Evolutionary conservation across 1,140 invertebrate genomes (phyloP).

Genomic region (Hetaerina americana): DNA sequence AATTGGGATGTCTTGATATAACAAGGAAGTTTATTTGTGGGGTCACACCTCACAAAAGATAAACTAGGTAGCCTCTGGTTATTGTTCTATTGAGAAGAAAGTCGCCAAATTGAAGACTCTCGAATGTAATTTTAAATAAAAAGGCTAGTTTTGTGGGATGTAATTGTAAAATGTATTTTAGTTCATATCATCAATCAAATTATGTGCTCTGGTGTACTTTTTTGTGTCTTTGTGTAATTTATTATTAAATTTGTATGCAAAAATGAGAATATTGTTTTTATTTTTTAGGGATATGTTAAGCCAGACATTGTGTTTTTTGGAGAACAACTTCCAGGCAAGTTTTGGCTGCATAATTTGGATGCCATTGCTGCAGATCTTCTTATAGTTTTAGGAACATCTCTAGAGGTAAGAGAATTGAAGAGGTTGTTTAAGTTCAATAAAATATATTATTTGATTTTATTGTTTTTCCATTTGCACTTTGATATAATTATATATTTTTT

Average conservation of each 20-base stretch:
- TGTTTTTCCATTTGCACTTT: no score
- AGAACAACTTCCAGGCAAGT: conserved; percentile 9
- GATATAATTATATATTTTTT: neutral
- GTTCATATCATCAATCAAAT: no score
- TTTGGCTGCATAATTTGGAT: conserved; percentile 8
- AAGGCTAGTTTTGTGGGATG: no score
- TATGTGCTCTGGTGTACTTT: no score
- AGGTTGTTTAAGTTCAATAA: neutral
- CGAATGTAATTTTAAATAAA: no score
- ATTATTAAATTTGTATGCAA: neutral
- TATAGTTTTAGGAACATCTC: conserved; percentile 11
- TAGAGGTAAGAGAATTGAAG: conserved; percentile 5
- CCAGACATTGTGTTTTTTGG: conserved; percentile 14
- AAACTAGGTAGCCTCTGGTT: no score
- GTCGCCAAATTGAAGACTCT: no score
- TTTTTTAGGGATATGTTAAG: conserved; percentile 11
- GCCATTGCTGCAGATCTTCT: conserved; percentile 5
- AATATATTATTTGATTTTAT: neutral
- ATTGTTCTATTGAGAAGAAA: no score
- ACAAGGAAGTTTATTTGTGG: no score
- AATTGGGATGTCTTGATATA: no score
- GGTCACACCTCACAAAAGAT: no score
- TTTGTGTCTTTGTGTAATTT: neutral
- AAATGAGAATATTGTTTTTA: neutral
- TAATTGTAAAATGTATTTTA: no score